Evolutionary conservation across 2,797 vertebrate genomes (phyloP).

Genomic region (Clarias pachynema): DNA sequence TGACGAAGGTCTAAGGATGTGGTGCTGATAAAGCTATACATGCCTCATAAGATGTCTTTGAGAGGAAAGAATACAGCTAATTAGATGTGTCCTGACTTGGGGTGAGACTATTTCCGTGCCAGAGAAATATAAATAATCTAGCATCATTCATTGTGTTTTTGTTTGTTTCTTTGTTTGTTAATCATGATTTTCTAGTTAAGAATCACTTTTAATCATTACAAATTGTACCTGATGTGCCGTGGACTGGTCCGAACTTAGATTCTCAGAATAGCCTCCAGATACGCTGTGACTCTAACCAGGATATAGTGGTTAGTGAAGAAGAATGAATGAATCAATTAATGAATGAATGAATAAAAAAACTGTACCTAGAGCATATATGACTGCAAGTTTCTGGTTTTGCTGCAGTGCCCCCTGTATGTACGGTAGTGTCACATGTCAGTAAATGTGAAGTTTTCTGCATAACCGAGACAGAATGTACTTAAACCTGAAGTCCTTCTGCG

Average conservation of each 20-base stretch:
- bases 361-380: not conserved
- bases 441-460: not conserved
- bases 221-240: not conserved
- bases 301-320: not conserved
- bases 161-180: too few species aligned
- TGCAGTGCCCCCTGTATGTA: not conserved
- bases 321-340: too few species aligned
- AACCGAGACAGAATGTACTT: constrained; percentile 13
- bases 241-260: not conserved
- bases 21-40: not conserved
- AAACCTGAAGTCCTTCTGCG: not conserved
- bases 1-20: not conserved
- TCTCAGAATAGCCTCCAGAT: not conserved
- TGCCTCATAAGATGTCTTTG: not conserved
- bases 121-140: not conserved
- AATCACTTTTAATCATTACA: not conserved
- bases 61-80: not conserved
- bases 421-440: not conserved
- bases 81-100: not conserved
- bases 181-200: not conserved
- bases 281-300: not conserved
- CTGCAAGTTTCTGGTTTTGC: not conserved
- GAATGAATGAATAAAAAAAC: not conserved
- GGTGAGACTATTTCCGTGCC: not conserved
- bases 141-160: not conserved